phyloP scores from a whole-genome alignment of 2,888 invertebrate species.

The Volucella zonaria region DNA sequence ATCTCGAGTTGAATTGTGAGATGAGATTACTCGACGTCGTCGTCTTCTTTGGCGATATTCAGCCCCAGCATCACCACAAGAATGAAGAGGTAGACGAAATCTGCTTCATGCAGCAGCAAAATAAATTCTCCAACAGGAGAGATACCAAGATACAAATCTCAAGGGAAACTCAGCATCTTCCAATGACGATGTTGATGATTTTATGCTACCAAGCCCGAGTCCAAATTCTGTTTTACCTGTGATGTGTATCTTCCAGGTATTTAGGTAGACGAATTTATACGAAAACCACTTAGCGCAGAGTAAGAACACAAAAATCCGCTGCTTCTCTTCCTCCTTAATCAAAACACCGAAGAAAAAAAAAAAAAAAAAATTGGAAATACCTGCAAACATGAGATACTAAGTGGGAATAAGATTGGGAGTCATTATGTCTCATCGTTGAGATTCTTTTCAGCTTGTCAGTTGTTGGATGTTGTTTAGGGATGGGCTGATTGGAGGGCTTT shows the following conservation, averaged over 20 bases:
- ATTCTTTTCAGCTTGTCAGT: constrained; percentile 40
- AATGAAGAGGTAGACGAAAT: constrained; percentile 30
- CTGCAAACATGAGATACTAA: constrained; percentile 20
- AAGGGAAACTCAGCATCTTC: constrained; percentile 12
- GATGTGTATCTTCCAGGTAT: constrained; percentile 69
- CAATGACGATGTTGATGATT: constrained; percentile 65
- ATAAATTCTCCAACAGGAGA: constrained; percentile 58
- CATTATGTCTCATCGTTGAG: constrained; percentile 63
- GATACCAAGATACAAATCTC: constrained; percentile 15
- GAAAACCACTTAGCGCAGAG: constrained; percentile 65
- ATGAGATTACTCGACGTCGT: constrained; percentile 15
- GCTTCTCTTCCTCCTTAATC: not conserved
- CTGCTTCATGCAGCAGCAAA: constrained; percentile 67
- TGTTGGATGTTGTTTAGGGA: not conserved
- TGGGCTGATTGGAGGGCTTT: no score
- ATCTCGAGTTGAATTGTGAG: no score
- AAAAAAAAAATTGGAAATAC: constrained; percentile 5
- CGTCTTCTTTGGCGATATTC: not conserved
- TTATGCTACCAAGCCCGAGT: constrained; percentile 66
- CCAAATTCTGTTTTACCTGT: constrained; percentile 4
- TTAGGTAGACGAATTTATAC: constrained; percentile 38
- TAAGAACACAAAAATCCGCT: constrained; percentile 48
- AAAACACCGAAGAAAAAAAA: not conserved
- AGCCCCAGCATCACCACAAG: not conserved
- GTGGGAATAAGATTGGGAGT: constrained; percentile 59